Conservation (phyloP, 2,113 vertebrate genomes). For the Megaceryle maxima region DNA sequence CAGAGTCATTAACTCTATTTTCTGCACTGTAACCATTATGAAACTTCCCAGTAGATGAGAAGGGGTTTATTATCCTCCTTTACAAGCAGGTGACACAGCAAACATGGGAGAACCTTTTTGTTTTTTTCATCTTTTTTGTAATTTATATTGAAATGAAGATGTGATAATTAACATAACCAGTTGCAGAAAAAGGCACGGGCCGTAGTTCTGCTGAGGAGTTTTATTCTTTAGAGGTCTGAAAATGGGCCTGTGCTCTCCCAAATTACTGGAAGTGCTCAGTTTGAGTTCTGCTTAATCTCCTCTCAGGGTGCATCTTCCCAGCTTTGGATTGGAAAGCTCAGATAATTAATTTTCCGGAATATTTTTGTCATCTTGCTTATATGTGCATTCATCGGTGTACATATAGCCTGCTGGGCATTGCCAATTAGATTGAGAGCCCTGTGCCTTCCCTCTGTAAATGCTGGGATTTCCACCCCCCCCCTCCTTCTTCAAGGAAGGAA, state of each 20-base stretch:
- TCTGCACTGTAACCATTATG: background rate
- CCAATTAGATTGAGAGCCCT: background rate
- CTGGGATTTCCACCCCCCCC: background rate
- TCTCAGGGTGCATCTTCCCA: background rate
- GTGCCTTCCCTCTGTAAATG: background rate
- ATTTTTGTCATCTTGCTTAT: background rate
- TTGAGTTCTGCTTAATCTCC: background rate
- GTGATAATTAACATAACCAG: constrained; percentile 3
- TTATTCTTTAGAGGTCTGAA: background rate
- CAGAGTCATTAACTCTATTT: background rate
- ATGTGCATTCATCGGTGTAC: background rate
- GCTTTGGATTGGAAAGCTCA: background rate
- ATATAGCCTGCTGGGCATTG: background rate
- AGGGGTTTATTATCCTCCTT: background rate
- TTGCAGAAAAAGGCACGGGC: background rate
- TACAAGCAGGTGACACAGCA: background rate
- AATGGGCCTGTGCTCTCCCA: background rate
- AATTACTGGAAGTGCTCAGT: background rate
- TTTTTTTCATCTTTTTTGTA: background rate
- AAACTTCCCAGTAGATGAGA: background rate
- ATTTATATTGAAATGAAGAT: background rate
- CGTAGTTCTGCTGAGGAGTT: accelerated
- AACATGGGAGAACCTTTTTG: background rate
- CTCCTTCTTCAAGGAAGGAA: background rate
- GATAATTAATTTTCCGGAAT: background rate